Evolutionary conservation across 2,113 vertebrate species (phyloP).

Genomic region (Pachyramphus minor): DNA sequence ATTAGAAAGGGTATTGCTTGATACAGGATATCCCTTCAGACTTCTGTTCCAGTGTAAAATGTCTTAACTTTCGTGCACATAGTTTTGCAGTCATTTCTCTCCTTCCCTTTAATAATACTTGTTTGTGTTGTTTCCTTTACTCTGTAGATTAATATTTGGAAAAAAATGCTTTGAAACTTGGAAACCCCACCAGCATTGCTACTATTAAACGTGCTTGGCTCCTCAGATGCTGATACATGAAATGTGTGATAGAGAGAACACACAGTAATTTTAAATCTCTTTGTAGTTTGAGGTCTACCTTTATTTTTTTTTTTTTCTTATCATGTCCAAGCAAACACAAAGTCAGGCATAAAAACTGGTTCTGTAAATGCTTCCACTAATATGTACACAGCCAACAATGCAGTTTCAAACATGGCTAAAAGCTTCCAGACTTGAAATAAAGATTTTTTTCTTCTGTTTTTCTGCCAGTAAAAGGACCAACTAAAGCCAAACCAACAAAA

Average conservation of each 20-base stretch:
- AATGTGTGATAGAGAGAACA: neutral
- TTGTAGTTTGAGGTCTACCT: slow-evolving; percentile 9
- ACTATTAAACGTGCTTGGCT: neutral
- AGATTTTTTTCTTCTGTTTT: neutral
- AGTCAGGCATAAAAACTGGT: slow-evolving; percentile 27
- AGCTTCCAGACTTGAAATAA: neutral
- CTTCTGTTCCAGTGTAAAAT: neutral
- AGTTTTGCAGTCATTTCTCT: neutral
- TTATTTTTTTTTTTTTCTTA: slow-evolving; percentile 36
- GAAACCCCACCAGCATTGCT: neutral
- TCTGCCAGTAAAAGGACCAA: neutral
- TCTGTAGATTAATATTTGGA: neutral
- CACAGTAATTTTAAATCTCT: neutral
- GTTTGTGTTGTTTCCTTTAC: neutral
- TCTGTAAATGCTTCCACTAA: slow-evolving; percentile 3
- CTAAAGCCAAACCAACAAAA: neutral
- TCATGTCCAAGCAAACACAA: neutral
- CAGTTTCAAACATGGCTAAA: neutral
- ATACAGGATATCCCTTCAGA: neutral
- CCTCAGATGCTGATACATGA: slow-evolving; percentile 17
- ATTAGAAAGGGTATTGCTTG: neutral
- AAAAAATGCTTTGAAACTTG: neutral
- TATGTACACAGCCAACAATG: slow-evolving; percentile 10
- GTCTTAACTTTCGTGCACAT: neutral
- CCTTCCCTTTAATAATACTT: neutral